These are phyloP conservation scores for Hermodice carunculata DNA, from an alignment of 2,888 invertebrate genomes.

Conservation along the genomic window DNA sequence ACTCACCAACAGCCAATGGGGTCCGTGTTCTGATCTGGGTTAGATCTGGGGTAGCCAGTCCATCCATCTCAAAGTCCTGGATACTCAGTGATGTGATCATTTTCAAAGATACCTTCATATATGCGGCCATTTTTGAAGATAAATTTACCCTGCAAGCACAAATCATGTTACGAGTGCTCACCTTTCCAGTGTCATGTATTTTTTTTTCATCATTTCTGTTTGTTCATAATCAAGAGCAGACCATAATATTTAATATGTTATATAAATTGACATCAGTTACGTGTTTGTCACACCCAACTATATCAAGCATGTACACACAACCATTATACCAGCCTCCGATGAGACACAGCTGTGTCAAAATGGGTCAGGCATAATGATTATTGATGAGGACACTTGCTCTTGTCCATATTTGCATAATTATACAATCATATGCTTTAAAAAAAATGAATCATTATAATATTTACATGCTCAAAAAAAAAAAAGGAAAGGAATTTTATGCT, in stretches of 20 bases:
- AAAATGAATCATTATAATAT: not conserved
- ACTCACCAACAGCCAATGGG: constrained; percentile 61
- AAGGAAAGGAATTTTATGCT: not conserved
- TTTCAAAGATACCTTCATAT: constrained; percentile 68
- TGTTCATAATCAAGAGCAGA: too few species aligned
- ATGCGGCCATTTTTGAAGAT: constrained; percentile 69
- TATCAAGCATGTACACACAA: too few species aligned
- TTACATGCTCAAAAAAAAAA: not conserved
- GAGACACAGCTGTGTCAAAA: too few species aligned
- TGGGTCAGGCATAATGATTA: too few species aligned
- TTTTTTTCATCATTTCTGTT: too few species aligned
- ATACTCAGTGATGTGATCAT: constrained; percentile 68
- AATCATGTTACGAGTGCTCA: too few species aligned
- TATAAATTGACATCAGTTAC: too few species aligned
- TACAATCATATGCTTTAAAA: not conserved
- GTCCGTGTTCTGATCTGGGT: constrained; percentile 64
- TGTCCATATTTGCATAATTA: not conserved
- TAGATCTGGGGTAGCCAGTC: constrained; percentile 62
- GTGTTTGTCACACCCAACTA: too few species aligned
- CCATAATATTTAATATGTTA: too few species aligned
- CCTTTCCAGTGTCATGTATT: too few species aligned
- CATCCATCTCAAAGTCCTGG: constrained; percentile 66
- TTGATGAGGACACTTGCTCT: not conserved
- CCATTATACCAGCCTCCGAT: too few species aligned
- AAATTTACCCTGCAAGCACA: constrained; percentile 66